These are phyloP conservation scores for Moxostoma hubbsi DNA, from an alignment of 2,797 vertebrate species.

Conservation along the genomic window DNA sequence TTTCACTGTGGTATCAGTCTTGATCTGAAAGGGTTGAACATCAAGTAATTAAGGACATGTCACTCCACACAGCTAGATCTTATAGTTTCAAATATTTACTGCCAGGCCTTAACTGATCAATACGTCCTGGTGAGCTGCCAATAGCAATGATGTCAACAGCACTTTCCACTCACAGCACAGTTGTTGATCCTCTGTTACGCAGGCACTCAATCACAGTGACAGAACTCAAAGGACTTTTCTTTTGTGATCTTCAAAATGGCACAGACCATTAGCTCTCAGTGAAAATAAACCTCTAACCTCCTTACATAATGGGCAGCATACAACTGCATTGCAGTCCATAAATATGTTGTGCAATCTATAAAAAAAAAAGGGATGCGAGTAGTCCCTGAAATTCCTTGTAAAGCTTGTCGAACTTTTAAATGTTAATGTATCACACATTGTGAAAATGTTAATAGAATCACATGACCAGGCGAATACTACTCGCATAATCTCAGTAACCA, in stretches of 20 bases:
- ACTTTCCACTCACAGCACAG: slow-evolving; percentile 21
- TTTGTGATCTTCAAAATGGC: slow-evolving; percentile 35
- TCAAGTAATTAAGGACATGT: slow-evolving; percentile 48
- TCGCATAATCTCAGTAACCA: no score
- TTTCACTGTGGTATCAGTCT: no score
- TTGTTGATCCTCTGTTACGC: slow-evolving; percentile 13
- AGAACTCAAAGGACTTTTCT: slow-evolving; percentile 37
- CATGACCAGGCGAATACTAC: no score
- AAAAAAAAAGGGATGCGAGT: neutral
- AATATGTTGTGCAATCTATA: neutral
- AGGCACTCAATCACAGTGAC: slow-evolving; percentile 8
- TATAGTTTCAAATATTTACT: slow-evolving; percentile 30
- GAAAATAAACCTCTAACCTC: slow-evolving; percentile 23
- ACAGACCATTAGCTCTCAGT: slow-evolving; percentile 25
- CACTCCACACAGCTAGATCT: slow-evolving; percentile 25
- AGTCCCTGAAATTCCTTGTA: neutral
- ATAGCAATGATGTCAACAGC: slow-evolving; percentile 34
- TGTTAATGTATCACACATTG: no score
- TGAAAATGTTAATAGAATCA: no score
- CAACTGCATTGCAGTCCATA: slow-evolving; percentile 3
- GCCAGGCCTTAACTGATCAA: slow-evolving; percentile 28
- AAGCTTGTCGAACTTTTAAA: neutral
- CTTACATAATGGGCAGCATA: neutral
- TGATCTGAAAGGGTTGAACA: slow-evolving; percentile 9
- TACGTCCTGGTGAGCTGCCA: slow-evolving; percentile 38